Base-by-base conservation (phyloP, 1,140 invertebrate species). In the Physella acuta region DNA sequence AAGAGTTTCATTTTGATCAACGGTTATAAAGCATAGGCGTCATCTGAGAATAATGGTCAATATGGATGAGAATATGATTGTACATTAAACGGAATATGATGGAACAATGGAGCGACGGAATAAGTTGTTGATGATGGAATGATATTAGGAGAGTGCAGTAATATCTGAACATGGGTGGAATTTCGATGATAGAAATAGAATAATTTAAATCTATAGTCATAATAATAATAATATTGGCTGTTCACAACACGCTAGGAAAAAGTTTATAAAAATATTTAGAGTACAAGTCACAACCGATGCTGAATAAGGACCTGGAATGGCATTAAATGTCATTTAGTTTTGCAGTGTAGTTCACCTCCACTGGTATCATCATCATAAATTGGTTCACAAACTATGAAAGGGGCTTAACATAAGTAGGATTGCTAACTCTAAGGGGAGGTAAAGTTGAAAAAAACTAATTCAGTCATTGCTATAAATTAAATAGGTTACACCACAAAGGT, bases 221-320 rank as follows among this genome's bases (percentile, higher is more conserved):
- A 44, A 11, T 11, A 11, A 44, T 11, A 20, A 44, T 11, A 11
- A 44, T 11, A 44, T 44, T 44, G 39, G 39, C 39, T 44, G 39
- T 8, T 44, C 39, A 44, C 39, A 44, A 44, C 39, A 44, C 39
- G 8, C 20, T 44, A 8, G 39, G 39, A 44, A 20, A 44, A 44
- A 44, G 39, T 8, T 44, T 11, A 11, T 11, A 44, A 44, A 44
- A 44, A 44, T 11, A 44, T 44, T 8, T 8, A 20, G 39, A 44
- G 39, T 61, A 61, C 59, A 61, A 16, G 2, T 61, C 59, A 61
- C 59, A 61, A 61, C 59, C 59, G 17, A n/a, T 61, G 36, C 33
- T 61, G 59, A 61, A 61, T 61, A 36, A 61, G 59, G 59, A 61
- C 59, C 26, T 61, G 59, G 59, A 61, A 61, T 61, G 59, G 17